A percentile compares a stretch with the other conserved stretches of the same genome.
Evolutionary conservation across 2,888 invertebrate genomes (phyloP).

Genomic region (Clostera curtula): DNA sequence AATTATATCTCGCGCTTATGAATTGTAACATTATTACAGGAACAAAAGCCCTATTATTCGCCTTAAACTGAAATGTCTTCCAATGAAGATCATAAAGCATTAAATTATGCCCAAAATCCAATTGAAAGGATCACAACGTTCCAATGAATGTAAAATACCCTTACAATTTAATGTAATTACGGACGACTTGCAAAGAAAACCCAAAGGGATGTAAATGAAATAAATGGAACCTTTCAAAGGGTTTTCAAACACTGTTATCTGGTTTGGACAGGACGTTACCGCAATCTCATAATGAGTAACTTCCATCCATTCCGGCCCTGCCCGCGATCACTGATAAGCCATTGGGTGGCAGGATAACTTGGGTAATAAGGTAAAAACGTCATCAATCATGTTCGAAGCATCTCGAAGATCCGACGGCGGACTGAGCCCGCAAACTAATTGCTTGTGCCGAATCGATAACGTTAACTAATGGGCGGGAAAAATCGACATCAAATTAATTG

Average conservation of each 20-base stretch:
- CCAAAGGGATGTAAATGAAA: conserved; percentile 24
- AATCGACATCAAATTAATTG: conserved; percentile 48
- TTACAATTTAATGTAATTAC: conserved; percentile 19
- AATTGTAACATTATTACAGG: too few relatives aligned
- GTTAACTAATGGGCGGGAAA: conserved; percentile 48
- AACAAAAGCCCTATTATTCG: too few relatives aligned
- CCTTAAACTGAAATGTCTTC: conserved; percentile 95
- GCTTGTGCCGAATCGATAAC: conserved; percentile 50
- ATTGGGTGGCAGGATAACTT: conserved; percentile 18
- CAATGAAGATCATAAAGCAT: conserved; percentile 74
- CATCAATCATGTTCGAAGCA: conserved; percentile 17
- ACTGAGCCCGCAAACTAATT: conserved; percentile 51
- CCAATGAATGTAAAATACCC: neutral
- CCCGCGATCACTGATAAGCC: conserved; percentile 31
- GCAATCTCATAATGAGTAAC: conserved; percentile 48
- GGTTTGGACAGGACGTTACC: conserved; percentile 39
- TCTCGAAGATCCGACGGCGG: conserved; percentile 33
- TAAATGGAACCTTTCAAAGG: conserved; percentile 25
- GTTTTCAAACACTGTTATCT: conserved; percentile 42
- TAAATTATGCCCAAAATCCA: neutral
- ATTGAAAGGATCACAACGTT: neutral
- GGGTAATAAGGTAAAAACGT: conserved; percentile 23
- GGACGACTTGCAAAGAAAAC: conserved; percentile 18
- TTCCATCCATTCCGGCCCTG: conserved; percentile 28
- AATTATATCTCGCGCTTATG: too few relatives aligned